Percentiles rank a stretch among this genome's conserved stretches.
These are phyloP conservation scores for Rambutsinella grinnellia DNA, from an alignment of 2,888 invertebrate genomes.

Conservation along the genomic window DNA sequence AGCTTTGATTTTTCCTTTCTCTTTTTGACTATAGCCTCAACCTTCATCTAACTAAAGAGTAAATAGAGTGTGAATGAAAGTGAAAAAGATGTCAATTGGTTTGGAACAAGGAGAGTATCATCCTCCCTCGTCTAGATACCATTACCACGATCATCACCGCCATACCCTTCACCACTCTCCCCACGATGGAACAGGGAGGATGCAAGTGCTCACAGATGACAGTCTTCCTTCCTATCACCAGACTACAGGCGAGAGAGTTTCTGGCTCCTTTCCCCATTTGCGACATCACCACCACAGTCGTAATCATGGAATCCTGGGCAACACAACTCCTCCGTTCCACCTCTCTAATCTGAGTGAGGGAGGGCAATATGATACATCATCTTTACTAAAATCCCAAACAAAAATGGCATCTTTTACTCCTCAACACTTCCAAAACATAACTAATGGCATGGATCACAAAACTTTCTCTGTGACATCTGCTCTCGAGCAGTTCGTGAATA, in stretches of 20 bases:
- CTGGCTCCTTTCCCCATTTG: constrained; percentile 57
- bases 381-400: too few species aligned
- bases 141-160: not conserved
- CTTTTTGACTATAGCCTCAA: too few species aligned
- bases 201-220: too few species aligned
- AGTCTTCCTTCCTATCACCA: constrained; percentile 38
- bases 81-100: constrained; percentile 34
- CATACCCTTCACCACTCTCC: not conserved
- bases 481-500: constrained; percentile 30
- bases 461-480: constrained; percentile 23
- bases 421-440: too few species aligned
- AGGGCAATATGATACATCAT: constrained; percentile 52
- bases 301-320: constrained; percentile 45
- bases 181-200: constrained; percentile 16
- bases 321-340: constrained; percentile 27
- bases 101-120: constrained; percentile 34
- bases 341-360: not conserved
- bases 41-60: too few species aligned
- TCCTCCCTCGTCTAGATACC: constrained; percentile 7
- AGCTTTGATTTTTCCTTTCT: not conserved
- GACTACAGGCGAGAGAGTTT: too few species aligned
- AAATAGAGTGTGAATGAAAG: constrained; percentile 31
- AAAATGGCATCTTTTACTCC: too few species aligned
- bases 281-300: constrained; percentile 58
- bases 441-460: constrained; percentile 18